phyloP scores from a whole-genome alignment of 2,113 vertebrate genomes.

The Thalassarche chlororhynchos region DNA sequence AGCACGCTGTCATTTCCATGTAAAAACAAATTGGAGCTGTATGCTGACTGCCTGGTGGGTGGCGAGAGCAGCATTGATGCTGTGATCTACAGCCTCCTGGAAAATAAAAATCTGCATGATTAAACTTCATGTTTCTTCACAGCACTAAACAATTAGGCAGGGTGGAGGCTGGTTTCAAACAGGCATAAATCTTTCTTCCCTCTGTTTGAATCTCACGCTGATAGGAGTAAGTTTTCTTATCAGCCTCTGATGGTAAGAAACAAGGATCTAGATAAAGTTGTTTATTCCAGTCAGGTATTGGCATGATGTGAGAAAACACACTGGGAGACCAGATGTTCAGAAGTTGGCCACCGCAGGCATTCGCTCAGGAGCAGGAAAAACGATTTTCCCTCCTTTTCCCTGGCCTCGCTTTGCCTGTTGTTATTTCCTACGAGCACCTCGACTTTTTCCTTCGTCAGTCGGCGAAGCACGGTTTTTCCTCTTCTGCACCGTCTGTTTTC shows the following conservation, averaged over 20 bases:
- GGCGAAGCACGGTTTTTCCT: not conserved
- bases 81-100: not conserved
- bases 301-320: slow-evolving; percentile 37
- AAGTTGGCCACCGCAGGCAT: not conserved
- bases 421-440: slow-evolving; percentile 13
- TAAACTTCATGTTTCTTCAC: not conserved
- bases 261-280: slow-evolving; percentile 49
- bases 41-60: not conserved
- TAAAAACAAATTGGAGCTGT: not conserved
- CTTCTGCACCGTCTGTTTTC: not conserved
- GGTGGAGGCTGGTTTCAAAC: not conserved
- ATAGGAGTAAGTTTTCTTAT: slow-evolving; percentile 41
- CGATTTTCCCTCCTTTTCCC: slow-evolving; percentile 3
- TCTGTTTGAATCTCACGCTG: slow-evolving; percentile 37
- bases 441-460: not conserved
- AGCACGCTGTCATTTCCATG: not conserved
- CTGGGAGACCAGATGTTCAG: slow-evolving; percentile 37
- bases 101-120: not conserved
- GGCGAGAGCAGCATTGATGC: not conserved
- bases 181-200: slow-evolving; percentile 41
- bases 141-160: not conserved
- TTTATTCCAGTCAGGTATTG: slow-evolving; percentile 62
- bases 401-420: slow-evolving; percentile 1
- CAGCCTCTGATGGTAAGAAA: slow-evolving; percentile 22
- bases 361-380: slow-evolving; percentile 40